A percentile compares a stretch with the other conserved stretches of the same genome.
phyloP scores from a whole-genome alignment of 2,888 invertebrate species.

The Merodon equestris region DNA sequence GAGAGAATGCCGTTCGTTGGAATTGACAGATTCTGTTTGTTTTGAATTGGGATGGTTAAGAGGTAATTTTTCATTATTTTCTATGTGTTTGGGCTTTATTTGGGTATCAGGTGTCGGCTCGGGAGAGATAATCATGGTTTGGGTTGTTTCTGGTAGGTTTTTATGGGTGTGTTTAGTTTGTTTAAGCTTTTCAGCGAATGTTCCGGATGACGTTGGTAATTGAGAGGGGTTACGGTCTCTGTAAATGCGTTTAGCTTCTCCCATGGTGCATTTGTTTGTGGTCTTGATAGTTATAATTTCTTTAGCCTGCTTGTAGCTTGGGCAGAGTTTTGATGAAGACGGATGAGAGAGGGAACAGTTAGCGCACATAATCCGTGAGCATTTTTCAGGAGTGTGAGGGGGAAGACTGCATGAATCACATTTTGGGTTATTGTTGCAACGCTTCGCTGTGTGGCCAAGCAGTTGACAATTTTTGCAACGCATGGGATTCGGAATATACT shows the following conservation, averaged over 20 bases:
- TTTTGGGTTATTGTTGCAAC: no score
- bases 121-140: neutral
- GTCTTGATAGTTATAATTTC: neutral
- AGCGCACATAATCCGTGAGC: no score
- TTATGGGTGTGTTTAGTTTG: neutral
- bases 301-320: neutral
- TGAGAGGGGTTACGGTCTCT: neutral
- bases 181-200: neutral
- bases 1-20: constrained; percentile 2
- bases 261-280: neutral
- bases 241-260: neutral
- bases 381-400: no score
- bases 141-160: neutral
- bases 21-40: constrained; percentile 4
- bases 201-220: neutral
- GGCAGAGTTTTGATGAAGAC: neutral
- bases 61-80: constrained; percentile 1
- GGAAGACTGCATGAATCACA: no score
- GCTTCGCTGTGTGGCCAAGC: no score
- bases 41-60: neutral
- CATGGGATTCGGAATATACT: no score
- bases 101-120: neutral
- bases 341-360: neutral
- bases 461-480: no score
- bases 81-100: neutral